Conservation (phyloP, 2,113 vertebrate species). For the Syngnathus typhle region DNA sequence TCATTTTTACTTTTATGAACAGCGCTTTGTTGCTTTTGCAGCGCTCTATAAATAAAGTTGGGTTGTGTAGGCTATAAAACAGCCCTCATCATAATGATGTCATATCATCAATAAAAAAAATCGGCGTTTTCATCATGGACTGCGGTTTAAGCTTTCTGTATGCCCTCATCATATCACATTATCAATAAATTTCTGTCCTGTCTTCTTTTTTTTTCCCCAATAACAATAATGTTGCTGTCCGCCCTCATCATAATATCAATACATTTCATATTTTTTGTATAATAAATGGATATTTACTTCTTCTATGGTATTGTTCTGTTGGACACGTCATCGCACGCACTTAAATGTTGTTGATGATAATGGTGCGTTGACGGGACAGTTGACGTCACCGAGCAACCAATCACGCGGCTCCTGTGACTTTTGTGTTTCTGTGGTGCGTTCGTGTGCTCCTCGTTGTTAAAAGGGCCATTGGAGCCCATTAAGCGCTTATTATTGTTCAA, state of each 20-base stretch:
- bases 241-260: neutral
- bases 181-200: neutral
- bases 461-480: neutral
- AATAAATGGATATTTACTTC: neutral
- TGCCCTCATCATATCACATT: neutral
- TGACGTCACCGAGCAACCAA: neutral
- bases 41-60: too few species aligned
- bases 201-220: neutral
- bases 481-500: neutral
- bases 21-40: too few species aligned
- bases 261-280: neutral
- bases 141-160: neutral
- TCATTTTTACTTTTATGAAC: too few species aligned
- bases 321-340: neutral
- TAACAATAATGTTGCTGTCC: neutral
- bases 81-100: neutral
- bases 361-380: neutral
- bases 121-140: neutral
- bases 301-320: neutral
- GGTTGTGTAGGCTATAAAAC: too few species aligned
- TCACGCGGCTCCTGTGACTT: neutral
- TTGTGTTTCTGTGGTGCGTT: neutral
- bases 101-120: neutral
- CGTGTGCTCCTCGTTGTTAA: neutral
- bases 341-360: neutral